These are phyloP conservation scores for Eumeta japonica DNA, from an alignment of 1,140 invertebrate genomes.

Conservation along the genomic window DNA sequence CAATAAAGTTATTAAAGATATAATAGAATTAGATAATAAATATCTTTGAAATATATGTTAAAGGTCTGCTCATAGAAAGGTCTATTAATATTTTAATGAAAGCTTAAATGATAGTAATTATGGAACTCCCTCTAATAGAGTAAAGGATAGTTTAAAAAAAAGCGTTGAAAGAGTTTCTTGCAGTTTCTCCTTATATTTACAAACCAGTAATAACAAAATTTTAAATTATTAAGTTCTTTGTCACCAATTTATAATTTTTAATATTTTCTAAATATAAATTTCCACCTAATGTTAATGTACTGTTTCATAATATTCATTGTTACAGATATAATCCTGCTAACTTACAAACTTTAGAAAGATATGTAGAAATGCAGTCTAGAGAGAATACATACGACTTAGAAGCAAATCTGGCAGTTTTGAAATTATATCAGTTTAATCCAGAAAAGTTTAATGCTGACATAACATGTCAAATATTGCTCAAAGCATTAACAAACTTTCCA, in stretches of 20 bases:
- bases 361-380: constrained; percentile 88
- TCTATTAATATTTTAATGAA: no score
- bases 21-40: no score
- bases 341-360: constrained; percentile 82
- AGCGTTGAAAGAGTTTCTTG: neutral
- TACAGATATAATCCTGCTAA: constrained; percentile 93
- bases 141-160: no score
- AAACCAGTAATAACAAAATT: constrained; percentile 1
- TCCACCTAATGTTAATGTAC: constrained; percentile 80
- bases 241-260: constrained; percentile 17
- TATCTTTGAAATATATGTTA: no score
- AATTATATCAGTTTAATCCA: constrained; percentile 94
- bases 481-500: constrained; percentile 93
- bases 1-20: no score
- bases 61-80: no score
- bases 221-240: constrained; percentile 27
- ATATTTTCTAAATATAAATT: constrained; percentile 70
- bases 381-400: constrained; percentile 96
- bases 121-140: no score
- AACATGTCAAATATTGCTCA: constrained; percentile 82
- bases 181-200: neutral
- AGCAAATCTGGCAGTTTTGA: constrained; percentile 90
- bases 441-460: constrained; percentile 81
- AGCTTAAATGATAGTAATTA: no score
- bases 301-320: constrained; percentile 42